Evolutionary conservation across 2,888 invertebrate species (phyloP), one percentile per base, ranked within the genome.

Genomic region (Labia minor): DNA sequence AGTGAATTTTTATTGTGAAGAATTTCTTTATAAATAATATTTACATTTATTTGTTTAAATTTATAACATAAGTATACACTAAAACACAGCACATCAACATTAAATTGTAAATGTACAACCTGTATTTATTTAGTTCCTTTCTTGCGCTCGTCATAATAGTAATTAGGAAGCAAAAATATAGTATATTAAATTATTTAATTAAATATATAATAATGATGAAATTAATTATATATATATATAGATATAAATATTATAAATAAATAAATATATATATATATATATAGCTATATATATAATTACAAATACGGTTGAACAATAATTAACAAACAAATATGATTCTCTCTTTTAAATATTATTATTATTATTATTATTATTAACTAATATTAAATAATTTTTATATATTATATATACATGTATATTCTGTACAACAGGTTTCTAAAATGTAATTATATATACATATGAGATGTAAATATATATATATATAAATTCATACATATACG

Each of bases 51-150:
- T 49, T 49, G 2, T 49, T 49, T 49, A 10, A n/a, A 8, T 49
- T 49, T 49, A 49, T 49, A 49, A 49, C 16, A 49, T 49, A 49
- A 49, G 49, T 49, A 49, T n/a, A 49, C 49, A 49, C 49, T 49
- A 49, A 26, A 26, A 49, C 49, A 49, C 49, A 49, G 49, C 49
- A 49, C 49, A 49, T 49, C 49, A 49, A 49, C 49, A 49, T 49
- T 49, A 14, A 49, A 49, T 14, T 49, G 49, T 49, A 49, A 49
- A 49, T 49, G 49, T 49, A 49, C 49, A 49, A 33, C 49, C 49
- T 49, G 49, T 49, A 49, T 49, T 49, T 14, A 8, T 10, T 11
- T 49, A n/a, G 49, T 26, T 26, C 8, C 26, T 26, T 26, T 26
- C 26, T 26, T 26, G 3, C 26, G 26, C 26, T 26, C 26, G 26